Base-by-base conservation (phyloP, 2,888 invertebrate species). In the Pachymerium ferrugineum region DNA sequence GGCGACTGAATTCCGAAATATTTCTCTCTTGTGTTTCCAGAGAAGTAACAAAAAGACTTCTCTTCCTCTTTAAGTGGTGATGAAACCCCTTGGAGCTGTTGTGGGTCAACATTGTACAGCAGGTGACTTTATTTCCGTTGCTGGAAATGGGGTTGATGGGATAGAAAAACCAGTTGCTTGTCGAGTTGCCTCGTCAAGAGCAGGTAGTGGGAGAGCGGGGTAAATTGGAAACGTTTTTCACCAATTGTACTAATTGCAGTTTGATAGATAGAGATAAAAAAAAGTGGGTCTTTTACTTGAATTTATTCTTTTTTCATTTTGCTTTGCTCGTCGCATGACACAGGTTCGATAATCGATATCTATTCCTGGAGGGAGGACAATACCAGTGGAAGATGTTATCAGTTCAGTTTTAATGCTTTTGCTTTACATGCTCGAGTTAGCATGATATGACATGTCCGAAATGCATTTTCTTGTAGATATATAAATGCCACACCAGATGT, bases 311-410 rank as follows among this genome's bases (percentile, higher is more conserved):
- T n/a, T n/a, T n/a, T n/a, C n/a, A n/a, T n/a, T n/a, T n/a, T n/a
- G n/a, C n/a, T n/a, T n/a, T n/a, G 54, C 54, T 10, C 54, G 54
- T 54, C 25, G 22, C 22, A 8, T 25, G 22, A 54, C 25, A 54
- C 54, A 54, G 22, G 54, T 54, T 54, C 54, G 54, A 54, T 54
- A 54, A 54, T 54, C 54, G 54, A 54, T 54, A 54, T 54, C 54
- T 54, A 54, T 54, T 54, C 25, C 54, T 54, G 54, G 54, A 54
- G 54, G 54, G 54, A 54, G 54, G 54, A 22, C 54, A 54, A 54
- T 54, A 54, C 22, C 54, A 54, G 28, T 54, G 54, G 22, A 4
- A 28, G 54, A 25, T 54, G 54, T 47, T 47, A 54, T 54, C 54
- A 25, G 14, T 54, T 54, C 54, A 4, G 54, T 54, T 54, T 54